Evolutionary conservation across 2,888 invertebrate genomes (phyloP).

Genomic region (Resseliella maxima): DNA sequence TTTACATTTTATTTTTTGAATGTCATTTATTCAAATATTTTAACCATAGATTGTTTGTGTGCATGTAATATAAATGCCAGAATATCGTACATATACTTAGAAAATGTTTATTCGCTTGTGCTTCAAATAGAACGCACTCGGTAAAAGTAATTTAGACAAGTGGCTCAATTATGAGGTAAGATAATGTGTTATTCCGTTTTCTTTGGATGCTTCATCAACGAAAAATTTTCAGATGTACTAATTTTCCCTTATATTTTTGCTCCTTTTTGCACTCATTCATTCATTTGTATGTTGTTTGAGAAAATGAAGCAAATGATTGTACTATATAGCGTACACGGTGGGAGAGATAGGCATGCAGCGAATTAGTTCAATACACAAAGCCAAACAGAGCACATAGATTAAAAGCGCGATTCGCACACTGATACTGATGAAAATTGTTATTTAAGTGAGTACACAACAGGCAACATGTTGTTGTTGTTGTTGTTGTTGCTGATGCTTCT

Average conservation of each 20-base stretch:
- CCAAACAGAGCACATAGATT: slow-evolving; percentile 31
- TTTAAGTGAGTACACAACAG: slow-evolving; percentile 29
- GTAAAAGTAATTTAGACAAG: slow-evolving; percentile 41
- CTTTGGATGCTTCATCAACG: slow-evolving; percentile 22
- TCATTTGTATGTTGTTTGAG: not conserved
- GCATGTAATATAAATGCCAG: no score
- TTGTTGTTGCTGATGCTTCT: not conserved
- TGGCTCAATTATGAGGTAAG: slow-evolving; percentile 54
- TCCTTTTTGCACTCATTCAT: not conserved
- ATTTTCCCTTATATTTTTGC: not conserved
- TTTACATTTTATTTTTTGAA: no score
- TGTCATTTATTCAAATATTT: no score
- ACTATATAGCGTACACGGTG: not conserved
- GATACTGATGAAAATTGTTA: slow-evolving; percentile 46
- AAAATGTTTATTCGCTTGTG: not conserved
- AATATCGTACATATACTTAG: no score
- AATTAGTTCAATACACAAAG: slow-evolving; percentile 46
- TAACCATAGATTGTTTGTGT: no score
- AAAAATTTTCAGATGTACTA: slow-evolving; percentile 11
- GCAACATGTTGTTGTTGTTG: slow-evolving; percentile 12
- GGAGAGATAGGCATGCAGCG: slow-evolving; percentile 23
- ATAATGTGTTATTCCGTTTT: slow-evolving; percentile 33
- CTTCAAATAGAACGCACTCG: not conserved
- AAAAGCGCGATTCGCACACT: slow-evolving; percentile 44
- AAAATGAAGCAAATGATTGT: not conserved